A percentile compares a stretch with the other conserved stretches of the same genome.
phyloP scores from a whole-genome alignment of 2,113 vertebrate genomes.

The Pholis gunnellus region DNA sequence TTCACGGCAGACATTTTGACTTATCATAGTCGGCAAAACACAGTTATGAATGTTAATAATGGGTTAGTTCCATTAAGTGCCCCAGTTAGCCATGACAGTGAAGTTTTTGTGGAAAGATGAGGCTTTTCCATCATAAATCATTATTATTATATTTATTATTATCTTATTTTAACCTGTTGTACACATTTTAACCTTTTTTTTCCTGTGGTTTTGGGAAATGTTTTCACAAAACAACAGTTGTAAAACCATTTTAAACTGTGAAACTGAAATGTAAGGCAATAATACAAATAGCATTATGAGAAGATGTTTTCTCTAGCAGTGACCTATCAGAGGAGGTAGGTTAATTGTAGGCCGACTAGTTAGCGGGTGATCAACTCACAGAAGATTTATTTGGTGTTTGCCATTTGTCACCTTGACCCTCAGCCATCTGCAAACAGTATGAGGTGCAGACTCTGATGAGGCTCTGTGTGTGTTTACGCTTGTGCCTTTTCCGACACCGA shows the following conservation, averaged over 20 bases:
- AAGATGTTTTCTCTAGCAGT: background rate
- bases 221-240: background rate
- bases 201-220: background rate
- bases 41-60: background rate
- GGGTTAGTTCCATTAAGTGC: background rate
- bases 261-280: background rate
- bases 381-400: slow-evolving; percentile 78
- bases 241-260: background rate
- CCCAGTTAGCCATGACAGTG: background rate
- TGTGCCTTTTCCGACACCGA: slow-evolving; percentile 43
- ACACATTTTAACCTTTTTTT: background rate
- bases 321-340: slow-evolving; percentile 28
- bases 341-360: slow-evolving; percentile 63
- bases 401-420: slow-evolving; percentile 81
- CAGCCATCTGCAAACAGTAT: slow-evolving; percentile 73
- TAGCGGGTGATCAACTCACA: slow-evolving; percentile 59
- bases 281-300: background rate
- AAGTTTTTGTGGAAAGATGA: background rate
- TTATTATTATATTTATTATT: no score
- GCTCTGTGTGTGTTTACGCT: slow-evolving; percentile 35
- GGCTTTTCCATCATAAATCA: no score
- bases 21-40: background rate
- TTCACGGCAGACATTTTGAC: background rate
- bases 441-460: slow-evolving; percentile 33
- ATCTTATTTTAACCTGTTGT: no score